phyloP scores from a whole-genome alignment of 2,888 invertebrate species.

The Cataglyphis rosenhaueri region DNA sequence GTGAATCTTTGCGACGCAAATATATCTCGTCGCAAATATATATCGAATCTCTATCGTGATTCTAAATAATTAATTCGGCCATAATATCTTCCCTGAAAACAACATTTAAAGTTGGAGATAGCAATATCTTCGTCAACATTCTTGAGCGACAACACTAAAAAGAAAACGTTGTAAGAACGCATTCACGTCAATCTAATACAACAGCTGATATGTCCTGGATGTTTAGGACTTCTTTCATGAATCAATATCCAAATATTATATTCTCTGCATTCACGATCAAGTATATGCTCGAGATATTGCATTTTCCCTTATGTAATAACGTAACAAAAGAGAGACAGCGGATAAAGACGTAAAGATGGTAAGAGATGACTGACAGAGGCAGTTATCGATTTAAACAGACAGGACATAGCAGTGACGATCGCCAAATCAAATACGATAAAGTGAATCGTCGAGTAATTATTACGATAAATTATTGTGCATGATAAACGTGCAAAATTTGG shows the following conservation, averaged over 20 bases:
- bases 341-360: too few species aligned
- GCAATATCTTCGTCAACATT: background rate
- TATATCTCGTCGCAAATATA: background rate
- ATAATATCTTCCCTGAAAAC: background rate
- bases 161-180: constrained; percentile 29
- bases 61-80: constrained; percentile 5
- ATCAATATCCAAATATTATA: constrained; percentile 53
- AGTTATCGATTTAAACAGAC: background rate
- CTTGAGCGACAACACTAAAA: background rate
- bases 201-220: constrained; percentile 42
- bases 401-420: background rate
- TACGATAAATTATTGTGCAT: background rate
- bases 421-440: background rate
- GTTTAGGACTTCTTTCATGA: constrained; percentile 25
- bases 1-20: background rate
- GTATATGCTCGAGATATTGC: background rate
- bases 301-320: background rate
- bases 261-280: constrained; percentile 51
- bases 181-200: constrained; percentile 40
- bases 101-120: background rate
- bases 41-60: background rate
- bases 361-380: background rate
- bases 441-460: background rate
- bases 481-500: background rate
- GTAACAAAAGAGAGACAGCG: background rate